Base-by-base conservation (phyloP, 1,140 invertebrate genomes). In the Conus ventricosus region DNA sequence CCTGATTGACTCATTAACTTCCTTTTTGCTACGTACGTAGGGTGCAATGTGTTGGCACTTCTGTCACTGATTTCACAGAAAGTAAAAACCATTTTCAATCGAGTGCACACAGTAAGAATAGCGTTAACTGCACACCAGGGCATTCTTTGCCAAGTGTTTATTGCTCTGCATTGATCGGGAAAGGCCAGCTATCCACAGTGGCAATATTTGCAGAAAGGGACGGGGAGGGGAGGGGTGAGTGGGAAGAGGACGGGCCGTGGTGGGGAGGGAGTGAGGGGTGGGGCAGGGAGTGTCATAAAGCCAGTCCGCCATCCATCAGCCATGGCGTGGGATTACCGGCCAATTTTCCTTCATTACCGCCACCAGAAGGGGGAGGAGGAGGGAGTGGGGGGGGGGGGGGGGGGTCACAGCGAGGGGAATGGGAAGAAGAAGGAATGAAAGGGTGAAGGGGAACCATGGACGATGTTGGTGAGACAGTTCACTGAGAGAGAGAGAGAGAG, bases 141-240 rank as follows among this genome's bases (percentile, higher is more conserved):
- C 6, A 17, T 71, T n/a, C 67, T n/a, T 71, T 71, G 20, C 15
- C 67, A 6, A 7, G 11, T 71, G 23, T 23, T 71, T 13, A 71
- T 71, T 71, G 67, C 20, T 71, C 10, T n/a, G 17, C 4, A 71
- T 71, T 23, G 67, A 71, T 71, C 23, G 57, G 57, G 57, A 60
- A 60, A 60, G 15, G 15, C 57, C 6, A 23, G 67, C 23, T 20
- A 71, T 23, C 6, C 11, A 71, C 67, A 71, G 67, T 71, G 67
- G 67, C 67, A 71, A 71, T 71, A 71, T 71, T 71, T 71, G 67
- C 67, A n/a, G 67, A 71, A n/a, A n/a, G 57, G 57, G 57, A 60
- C 8, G 57, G 57, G 57, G 57, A 54, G 80, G 54, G 80, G 15
- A 55, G 20, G 0, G 6, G 67, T 71, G 23, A 20, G 23, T 20